A percentile compares a stretch with the other conserved stretches of the same genome.
Evolutionary conservation across 2,888 invertebrate genomes (phyloP).

Genomic region (Barypeithes pellucidus): DNA sequence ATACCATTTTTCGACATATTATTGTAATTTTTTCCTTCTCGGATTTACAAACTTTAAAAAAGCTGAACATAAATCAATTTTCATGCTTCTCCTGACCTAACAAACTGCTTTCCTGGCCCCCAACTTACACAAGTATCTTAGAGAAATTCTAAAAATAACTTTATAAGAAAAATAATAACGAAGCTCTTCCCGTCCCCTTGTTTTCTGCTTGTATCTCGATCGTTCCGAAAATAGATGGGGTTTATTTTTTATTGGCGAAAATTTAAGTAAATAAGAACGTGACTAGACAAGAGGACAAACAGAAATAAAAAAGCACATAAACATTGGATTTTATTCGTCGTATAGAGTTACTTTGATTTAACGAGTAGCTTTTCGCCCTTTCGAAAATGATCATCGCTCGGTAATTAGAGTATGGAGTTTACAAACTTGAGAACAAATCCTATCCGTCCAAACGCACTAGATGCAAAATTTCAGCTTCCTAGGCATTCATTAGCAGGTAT

Average conservation of each 20-base stretch:
- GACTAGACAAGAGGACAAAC: conserved; percentile 1
- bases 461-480: too few relatives aligned
- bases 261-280: background rate
- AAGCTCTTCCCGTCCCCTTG: conserved; percentile 12
- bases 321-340: too few relatives aligned
- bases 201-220: conserved; percentile 16
- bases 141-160: conserved; percentile 18
- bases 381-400: too few relatives aligned
- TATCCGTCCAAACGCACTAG: too few relatives aligned
- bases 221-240: conserved; percentile 6
- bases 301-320: background rate
- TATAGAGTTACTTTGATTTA: too few relatives aligned
- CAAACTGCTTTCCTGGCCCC: background rate
- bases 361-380: too few relatives aligned
- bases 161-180: conserved; percentile 19
- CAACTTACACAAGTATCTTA: background rate
- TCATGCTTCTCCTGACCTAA: background rate
- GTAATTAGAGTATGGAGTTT: too few relatives aligned
- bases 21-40: too few relatives aligned
- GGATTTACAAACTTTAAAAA: background rate
- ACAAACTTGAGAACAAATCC: too few relatives aligned
- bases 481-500: too few relatives aligned
- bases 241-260: background rate
- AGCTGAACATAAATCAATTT: background rate
- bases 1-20: too few relatives aligned